Percentiles rank a stretch among this genome's conserved stretches.
These are phyloP conservation scores for Rhinolophus sinicus DNA, from an alignment of 2,113 vertebrate species.

Conservation along the genomic window DNA sequence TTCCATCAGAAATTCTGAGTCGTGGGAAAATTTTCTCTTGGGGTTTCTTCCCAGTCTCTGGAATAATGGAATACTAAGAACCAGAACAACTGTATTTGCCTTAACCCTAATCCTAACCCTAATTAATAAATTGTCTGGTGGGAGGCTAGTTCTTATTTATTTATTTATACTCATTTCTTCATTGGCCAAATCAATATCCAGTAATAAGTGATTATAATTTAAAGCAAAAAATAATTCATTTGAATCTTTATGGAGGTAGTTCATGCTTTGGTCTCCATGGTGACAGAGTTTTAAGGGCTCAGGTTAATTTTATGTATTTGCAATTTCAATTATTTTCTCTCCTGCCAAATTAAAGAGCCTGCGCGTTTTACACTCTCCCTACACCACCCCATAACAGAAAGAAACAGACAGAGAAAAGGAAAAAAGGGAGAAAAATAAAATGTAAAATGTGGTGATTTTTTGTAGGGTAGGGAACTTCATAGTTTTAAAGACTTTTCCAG, in stretches of 20 bases:
- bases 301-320: conserved; percentile 69
- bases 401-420: background rate
- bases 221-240: conserved; percentile 27
- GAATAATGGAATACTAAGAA: conserved; percentile 44
- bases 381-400: background rate
- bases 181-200: conserved; percentile 4
- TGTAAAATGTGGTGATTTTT: background rate
- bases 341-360: conserved; percentile 17
- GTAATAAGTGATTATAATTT: conserved; percentile 62
- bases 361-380: background rate
- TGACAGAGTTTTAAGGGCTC: conserved; percentile 59
- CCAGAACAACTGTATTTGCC: background rate
- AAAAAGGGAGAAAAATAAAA: background rate
- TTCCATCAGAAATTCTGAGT: conserved; percentile 38
- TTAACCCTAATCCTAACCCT: background rate
- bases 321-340: conserved; percentile 63
- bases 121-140: conserved; percentile 1
- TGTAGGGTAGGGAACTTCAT: background rate
- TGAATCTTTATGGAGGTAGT: conserved; percentile 61
- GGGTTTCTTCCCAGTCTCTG: background rate
- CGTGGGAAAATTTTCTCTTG: background rate
- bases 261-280: conserved; percentile 64
- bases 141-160: background rate
- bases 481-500: conserved; percentile 27
- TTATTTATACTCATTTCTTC: conserved; percentile 1